A percentile compares a stretch with the other conserved stretches of the same genome.
Conservation (phyloP, 1,140 invertebrate species). For the Oscheius sp. region DNA sequence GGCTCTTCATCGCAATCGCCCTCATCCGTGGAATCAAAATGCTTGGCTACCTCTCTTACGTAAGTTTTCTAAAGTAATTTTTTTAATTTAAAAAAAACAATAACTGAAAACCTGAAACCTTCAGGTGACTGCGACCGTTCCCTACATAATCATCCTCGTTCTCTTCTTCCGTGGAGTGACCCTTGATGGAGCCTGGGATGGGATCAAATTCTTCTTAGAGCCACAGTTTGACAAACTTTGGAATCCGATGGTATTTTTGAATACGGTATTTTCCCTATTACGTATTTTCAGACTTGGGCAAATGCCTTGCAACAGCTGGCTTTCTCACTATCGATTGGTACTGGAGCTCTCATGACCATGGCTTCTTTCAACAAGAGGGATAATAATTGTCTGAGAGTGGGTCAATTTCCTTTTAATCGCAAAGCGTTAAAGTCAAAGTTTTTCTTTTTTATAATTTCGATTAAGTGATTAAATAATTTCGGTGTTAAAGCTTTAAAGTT, state of each 20-base stretch:
- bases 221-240: conserved; percentile 17
- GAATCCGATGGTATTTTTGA: conserved; percentile 13
- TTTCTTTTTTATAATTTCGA: no score
- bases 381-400: conserved; percentile 58
- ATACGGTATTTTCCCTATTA: no score
- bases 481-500: no score
- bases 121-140: conserved; percentile 69
- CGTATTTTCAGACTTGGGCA: no score
- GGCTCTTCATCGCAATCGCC: conserved; percentile 17
- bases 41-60: conserved; percentile 33
- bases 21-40: conserved; percentile 25
- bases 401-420: background rate
- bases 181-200: conserved; percentile 72
- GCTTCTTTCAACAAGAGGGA: conserved; percentile 64
- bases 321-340: conserved; percentile 64
- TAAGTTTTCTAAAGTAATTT: background rate
- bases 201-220: conserved; percentile 69
- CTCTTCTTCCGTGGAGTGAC: conserved; percentile 74
- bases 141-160: conserved; percentile 74
- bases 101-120: background rate
- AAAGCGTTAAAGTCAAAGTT: no score
- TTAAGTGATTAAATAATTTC: no score
- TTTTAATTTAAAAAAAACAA: no score
- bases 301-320: conserved; percentile 62
- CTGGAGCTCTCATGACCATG: conserved; percentile 66